These are phyloP conservation scores for Thamnophis sirtalis DNA, from an alignment of 2,113 vertebrate species.

Conservation along the genomic window DNA sequence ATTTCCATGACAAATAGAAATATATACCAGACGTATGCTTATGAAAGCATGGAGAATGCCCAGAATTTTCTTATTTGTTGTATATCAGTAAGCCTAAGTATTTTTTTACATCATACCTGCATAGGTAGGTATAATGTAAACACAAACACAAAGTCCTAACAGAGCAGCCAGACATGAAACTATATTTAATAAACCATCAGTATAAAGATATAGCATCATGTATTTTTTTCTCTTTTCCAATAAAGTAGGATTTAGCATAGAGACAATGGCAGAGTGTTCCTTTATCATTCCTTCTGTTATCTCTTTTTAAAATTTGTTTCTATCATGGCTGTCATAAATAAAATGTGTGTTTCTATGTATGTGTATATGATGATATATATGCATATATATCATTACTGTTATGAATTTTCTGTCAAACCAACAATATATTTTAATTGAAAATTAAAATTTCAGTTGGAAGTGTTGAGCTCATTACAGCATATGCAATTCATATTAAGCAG, in stretches of 20 bases:
- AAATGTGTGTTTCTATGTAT: not conserved
- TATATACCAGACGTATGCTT: not conserved
- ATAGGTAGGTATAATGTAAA: too few relatives aligned
- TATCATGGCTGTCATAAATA: not conserved
- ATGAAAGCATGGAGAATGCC: not conserved
- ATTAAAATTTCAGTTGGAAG: not conserved
- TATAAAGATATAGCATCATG: not conserved
- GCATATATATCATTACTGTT: not conserved
- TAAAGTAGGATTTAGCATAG: not conserved
- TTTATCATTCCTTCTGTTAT: not conserved
- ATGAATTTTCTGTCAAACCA: not conserved
- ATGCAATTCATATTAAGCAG: not conserved
- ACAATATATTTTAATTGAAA: not conserved
- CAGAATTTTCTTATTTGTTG: not conserved
- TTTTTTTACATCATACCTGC: not conserved
- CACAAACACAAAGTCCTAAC: not conserved
- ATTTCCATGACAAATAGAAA: not conserved
- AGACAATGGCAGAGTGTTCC: not conserved
- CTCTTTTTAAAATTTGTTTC: not conserved
- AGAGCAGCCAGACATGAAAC: not conserved
- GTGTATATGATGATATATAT: too few relatives aligned
- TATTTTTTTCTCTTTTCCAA: not conserved
- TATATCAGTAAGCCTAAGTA: not conserved
- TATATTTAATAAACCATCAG: not conserved
- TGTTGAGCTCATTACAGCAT: not conserved